Base-by-base conservation (phyloP, 35 echinoderm and acorn worm genomes). In the Diadema setosum region DNA sequence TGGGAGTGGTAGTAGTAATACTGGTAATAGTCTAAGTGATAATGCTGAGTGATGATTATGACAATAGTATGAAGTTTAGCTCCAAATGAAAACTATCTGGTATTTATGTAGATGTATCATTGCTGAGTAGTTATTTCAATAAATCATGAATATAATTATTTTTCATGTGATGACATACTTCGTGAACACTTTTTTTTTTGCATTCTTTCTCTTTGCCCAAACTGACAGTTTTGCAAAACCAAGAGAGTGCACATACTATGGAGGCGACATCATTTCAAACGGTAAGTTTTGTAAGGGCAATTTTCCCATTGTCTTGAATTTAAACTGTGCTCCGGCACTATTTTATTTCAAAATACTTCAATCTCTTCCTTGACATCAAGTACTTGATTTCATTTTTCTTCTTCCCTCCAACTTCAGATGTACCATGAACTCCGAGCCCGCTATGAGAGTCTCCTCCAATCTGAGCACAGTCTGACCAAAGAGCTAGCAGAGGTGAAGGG, bases 171-270 rank as follows among this genome's bases (percentile, higher is more conserved):
- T n/a, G n/a, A n/a, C n/a, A n/a, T n/a, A n/a, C n/a, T n/a, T n/a
- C n/a, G n/a, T n/a, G n/a, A 35, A 81, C 12, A 20, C 40, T 0
- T 81, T 81, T n/a, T n/a, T n/a, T n/a, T n/a, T n/a, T n/a, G n/a
- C n/a, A n/a, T n/a, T n/a, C n/a, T n/a, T n/a, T n/a, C n/a, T n/a
- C n/a, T 49, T 87, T 5, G 25, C 65, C 74, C 42, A 45, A 27
- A 18, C 60, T 90, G 57, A 0, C 75, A 98, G 95, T 98, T 37
- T 65, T 98, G 26, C 93, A 98, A 70, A 98, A 76, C 20, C 95
- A 94, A 58, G 95, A 98, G 76, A 86, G 90, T 91, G 95, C 92
- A 20, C 91, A 98, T 40, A 44, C 84, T 17, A 82, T 97, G 45
- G 93, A 95, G 78, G 33, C 83, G 5, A 89, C 93, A 40, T 86